Conservation (phyloP, 1,140 invertebrate species). For the Lordiphosa clarofinis region DNA sequence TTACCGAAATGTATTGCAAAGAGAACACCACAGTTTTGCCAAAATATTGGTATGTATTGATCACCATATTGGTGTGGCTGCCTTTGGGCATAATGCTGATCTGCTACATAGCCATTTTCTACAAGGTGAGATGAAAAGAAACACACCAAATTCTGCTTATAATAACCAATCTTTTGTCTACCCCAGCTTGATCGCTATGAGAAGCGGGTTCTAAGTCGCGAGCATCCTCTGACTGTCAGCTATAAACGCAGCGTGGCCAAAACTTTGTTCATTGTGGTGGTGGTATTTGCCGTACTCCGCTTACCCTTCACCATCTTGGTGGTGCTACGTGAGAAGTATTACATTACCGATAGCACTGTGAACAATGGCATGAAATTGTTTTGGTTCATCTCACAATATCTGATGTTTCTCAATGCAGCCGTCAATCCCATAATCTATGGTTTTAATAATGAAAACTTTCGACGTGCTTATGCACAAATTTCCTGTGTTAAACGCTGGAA, state of each 20-base stretch:
- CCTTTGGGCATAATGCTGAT: constrained; percentile 85
- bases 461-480: constrained; percentile 81
- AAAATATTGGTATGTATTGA: constrained; percentile 87
- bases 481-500: constrained; percentile 36
- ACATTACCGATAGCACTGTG: constrained; percentile 66
- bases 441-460: constrained; percentile 85
- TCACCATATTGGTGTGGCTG: constrained; percentile 86
- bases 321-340: constrained; percentile 82
- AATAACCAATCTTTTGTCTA: background rate
- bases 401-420: constrained; percentile 86
- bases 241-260: constrained; percentile 85
- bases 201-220: constrained; percentile 81
- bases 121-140: constrained; percentile 81
- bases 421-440: constrained; percentile 88
- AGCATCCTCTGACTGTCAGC: constrained; percentile 81
- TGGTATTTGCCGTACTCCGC: constrained; percentile 85
- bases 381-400: constrained; percentile 85
- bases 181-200: constrained; percentile 83
- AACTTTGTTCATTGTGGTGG: constrained; percentile 85
- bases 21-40: constrained; percentile 83
- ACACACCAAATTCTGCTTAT: too few relatives aligned
- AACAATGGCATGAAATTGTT: constrained; percentile 81
- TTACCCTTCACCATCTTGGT: constrained; percentile 86
- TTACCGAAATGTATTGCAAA: constrained; percentile 85
- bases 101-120: constrained; percentile 84